Conservation (phyloP, 2,797 vertebrate genomes). For the Petrocephalus sullivani region DNA sequence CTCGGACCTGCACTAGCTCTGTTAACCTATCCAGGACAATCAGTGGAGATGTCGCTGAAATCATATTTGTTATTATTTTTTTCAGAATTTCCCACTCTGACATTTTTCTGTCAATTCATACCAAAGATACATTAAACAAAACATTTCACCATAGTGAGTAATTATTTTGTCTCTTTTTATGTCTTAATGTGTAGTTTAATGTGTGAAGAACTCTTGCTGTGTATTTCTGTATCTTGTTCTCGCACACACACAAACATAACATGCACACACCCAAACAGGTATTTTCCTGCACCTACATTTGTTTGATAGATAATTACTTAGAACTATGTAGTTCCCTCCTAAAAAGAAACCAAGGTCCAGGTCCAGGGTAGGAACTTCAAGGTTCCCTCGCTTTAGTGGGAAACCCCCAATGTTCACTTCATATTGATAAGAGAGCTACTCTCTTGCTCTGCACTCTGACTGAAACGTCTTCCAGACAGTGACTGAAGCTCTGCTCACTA, state of each 20-base stretch:
- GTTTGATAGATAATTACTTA: not conserved
- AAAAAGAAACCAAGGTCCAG: not conserved
- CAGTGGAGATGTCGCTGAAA: not conserved
- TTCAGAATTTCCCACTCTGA: not conserved
- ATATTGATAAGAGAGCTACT: not conserved
- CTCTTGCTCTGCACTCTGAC: not conserved
- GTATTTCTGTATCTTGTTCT: not conserved
- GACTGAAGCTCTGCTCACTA: not conserved
- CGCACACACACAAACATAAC: not conserved
- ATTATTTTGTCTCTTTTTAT: not conserved
- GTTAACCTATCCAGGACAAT: not conserved
- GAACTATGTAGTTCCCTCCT: not conserved
- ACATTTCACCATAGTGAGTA: not conserved
- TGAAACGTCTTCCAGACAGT: not conserved
- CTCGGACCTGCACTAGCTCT: not conserved
- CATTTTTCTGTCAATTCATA: not conserved
- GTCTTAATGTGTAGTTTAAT: not conserved
- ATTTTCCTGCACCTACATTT: not conserved
- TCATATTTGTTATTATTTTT: not conserved
- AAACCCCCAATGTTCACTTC: not conserved
- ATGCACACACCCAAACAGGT: not conserved
- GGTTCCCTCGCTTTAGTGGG: not conserved
- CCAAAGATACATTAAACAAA: not conserved
- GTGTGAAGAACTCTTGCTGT: not conserved
- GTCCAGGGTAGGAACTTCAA: not conserved